Base-by-base conservation (phyloP, 2,113 vertebrate species). In the Siniperca chuatsi region DNA sequence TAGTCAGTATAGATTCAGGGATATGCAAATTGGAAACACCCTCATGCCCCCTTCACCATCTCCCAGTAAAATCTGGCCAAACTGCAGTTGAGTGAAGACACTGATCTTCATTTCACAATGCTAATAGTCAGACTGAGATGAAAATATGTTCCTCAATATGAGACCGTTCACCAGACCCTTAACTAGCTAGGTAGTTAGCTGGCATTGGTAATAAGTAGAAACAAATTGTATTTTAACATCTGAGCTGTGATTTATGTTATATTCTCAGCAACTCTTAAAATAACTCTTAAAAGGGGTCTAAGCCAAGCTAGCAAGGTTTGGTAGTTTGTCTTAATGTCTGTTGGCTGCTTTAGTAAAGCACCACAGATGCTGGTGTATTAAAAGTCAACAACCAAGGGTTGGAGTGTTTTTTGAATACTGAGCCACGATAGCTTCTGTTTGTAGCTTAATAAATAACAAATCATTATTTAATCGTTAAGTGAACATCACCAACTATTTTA, bases 281-380 rank as follows among this genome's bases (percentile, higher is more conserved):
- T 37, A 37, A 37, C 35, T 37, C 35, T 37, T n/a, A 42, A 29
- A 62, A 55, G 23, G 4, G 25, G 20, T 69, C 1, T 0, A 23
- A 37, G 54, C 42, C 71, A 21, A 66, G 50, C 29, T 48, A 8
- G 1, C 3, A 11, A 2, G 15, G n/a, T 65, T 71, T 57, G 33
- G 18, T 35, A 60, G 2, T 21, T 3, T 16, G 61, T 37, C 50
- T 72, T 40, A 52, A 55, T 74, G 29, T 18, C 52, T 69, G 29
- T 35, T 37, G 76, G 76, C 58, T 29, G 0, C 74, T 0, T 55
- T 70, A 6, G 52, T 58, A 25, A 77, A 81, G 21, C 73, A 29
- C 68, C 48, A 18, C 55, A 58, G 54, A 64, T 52, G 82, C 29
- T 48, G 23, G 20, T n/a, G 40, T 65, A 18, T 69, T 42, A 55